Evolutionary conservation across 2,888 invertebrate genomes (phyloP).

Genomic region (Caenorhabditis auriculariae): DNA sequence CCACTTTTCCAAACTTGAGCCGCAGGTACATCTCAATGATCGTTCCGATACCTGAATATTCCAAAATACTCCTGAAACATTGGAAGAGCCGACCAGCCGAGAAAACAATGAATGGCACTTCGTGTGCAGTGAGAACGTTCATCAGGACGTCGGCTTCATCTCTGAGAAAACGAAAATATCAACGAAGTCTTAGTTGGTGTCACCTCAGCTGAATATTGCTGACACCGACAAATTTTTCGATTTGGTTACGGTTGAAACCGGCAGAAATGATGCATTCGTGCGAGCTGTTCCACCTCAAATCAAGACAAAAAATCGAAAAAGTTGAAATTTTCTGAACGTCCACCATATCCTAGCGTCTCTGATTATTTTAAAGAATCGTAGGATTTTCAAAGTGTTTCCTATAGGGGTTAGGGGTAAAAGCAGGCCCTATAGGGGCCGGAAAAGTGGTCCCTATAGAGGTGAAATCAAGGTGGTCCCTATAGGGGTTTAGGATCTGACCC

Average conservation of each 20-base stretch:
- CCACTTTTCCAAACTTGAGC: conserved; percentile 67
- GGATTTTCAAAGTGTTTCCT: too few species aligned
- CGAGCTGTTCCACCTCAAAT: conserved; percentile 64
- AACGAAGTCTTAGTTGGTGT: too few species aligned
- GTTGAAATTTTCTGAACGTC: background rate
- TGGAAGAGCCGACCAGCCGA: conserved; percentile 72
- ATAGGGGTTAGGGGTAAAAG: too few species aligned
- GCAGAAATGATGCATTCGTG: conserved; percentile 63
- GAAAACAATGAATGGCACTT: conserved; percentile 84
- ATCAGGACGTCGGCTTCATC: conserved; percentile 36
- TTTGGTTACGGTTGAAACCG: conserved; percentile 57
- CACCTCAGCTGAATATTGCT: conserved; percentile 26
- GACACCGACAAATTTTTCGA: conserved; percentile 62
- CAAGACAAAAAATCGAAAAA: background rate
- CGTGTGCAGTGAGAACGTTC: conserved; percentile 25
- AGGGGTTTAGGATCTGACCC: too few species aligned
- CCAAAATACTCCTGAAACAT: too few species aligned
- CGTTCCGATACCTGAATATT: conserved; percentile 72
- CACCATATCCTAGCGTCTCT: too few species aligned
- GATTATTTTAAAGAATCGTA: too few species aligned
- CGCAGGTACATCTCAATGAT: conserved; percentile 78
- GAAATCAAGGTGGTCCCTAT: too few species aligned
- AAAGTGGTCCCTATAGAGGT: too few species aligned
- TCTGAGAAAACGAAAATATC: conserved; percentile 22
- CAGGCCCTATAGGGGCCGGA: too few species aligned